A percentile compares a stretch with the other conserved stretches of the same genome.
Evolutionary conservation across 2,888 invertebrate species (phyloP).

Genomic region (Pasiphila rectangulata): DNA sequence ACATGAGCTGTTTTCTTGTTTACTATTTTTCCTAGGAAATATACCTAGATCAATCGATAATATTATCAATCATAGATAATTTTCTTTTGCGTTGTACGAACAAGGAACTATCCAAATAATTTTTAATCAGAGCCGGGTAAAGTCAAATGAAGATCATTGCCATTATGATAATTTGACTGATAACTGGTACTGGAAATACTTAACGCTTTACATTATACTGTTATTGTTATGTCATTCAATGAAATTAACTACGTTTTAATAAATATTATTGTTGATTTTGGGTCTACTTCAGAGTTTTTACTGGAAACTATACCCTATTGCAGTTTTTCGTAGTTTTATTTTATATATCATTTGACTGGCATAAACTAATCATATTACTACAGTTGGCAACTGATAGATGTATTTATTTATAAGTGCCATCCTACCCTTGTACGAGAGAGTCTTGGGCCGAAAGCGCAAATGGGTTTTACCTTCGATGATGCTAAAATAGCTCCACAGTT

Average conservation of each 20-base stretch:
- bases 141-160: conserved; percentile 70
- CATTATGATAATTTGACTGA: conserved; percentile 60
- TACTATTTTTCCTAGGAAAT: conserved; percentile 28
- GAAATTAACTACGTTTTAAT: too few relatives aligned
- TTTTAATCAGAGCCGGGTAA: conserved; percentile 57
- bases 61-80: conserved; percentile 59
- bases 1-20: conserved; percentile 38
- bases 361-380: conserved; percentile 48
- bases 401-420: conserved; percentile 74
- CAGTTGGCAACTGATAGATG: conserved; percentile 69
- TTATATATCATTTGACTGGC: conserved; percentile 46
- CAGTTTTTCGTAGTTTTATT: conserved; percentile 36
- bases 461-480: conserved; percentile 79
- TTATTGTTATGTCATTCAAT: conserved; percentile 36
- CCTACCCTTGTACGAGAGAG: conserved; percentile 75
- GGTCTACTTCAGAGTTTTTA: conserved; percentile 13
- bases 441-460: conserved; percentile 77
- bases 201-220: conserved; percentile 40
- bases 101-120: conserved; percentile 61
- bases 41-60: conserved; percentile 49
- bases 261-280: conserved; percentile 28
- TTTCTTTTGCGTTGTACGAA: conserved; percentile 65
- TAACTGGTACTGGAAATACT: conserved; percentile 43
- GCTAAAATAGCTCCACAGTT: conserved; percentile 77
- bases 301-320: conserved; percentile 9